Evolutionary conservation across 2,888 invertebrate genomes (phyloP), one percentile per base, ranked within the genome.

Genomic region (Actias luna): DNA sequence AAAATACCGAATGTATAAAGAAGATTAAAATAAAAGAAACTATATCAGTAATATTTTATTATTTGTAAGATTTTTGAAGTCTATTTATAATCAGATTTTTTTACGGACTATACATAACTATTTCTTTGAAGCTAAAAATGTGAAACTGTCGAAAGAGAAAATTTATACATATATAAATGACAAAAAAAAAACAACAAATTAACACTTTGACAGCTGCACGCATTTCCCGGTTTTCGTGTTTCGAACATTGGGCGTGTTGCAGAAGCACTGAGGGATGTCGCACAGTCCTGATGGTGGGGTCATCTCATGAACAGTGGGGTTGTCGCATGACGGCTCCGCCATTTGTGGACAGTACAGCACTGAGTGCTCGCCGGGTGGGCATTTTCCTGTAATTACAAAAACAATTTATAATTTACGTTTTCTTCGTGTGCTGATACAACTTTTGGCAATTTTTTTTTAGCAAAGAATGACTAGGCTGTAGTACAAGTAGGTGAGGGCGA

Each of bases 261-360:
- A 88, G 75, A 87, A 89, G 61, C 88, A 89, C 31, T 87, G 81
- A 0, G 87, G 87, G 4, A 78, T 72, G 58, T 55, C 85, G 58
- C 88, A 87, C 0, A 76, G 69, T 2, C 64, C 71, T 0, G 64
- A 10, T 7, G 42, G 66, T 0, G 52, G 18, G 0, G 58, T 35
- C 0, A 70, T 60, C 0, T 80, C 69, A 58, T 87, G 86, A 0
- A 87, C 70, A 0, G 64, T 78, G 8, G 83, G 85, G 63, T 82
- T 82, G 59, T 79, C 77, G 61, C 88, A 88, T 0, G 80, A 72
- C 0, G 88, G 84, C 57, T 87, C 88, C 0, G 81, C 83, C 57
- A 33, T 75, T 36, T 75, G 78, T 0, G 87, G 87, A 55, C 88
- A 88, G 75, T 86, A 87, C 0, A 88, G 73, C 0, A 88, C 88